Percentiles rank a stretch among this genome's conserved stretches.
phyloP scores from a whole-genome alignment of 2,113 vertebrate genomes.

The Alouatta palliata region DNA sequence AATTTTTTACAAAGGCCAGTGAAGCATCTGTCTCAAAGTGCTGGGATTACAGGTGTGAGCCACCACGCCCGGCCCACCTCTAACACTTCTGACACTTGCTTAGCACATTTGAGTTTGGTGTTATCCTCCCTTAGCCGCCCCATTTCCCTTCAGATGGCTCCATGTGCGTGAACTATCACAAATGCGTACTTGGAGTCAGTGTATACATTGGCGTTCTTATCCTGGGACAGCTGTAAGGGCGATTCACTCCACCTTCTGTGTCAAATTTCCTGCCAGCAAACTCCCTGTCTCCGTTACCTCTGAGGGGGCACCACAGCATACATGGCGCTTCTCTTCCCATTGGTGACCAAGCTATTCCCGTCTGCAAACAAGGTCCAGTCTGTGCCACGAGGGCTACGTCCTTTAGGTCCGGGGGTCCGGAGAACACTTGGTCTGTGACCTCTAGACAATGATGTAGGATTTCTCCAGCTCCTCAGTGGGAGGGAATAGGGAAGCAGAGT shows the following conservation, averaged over 20 bases:
- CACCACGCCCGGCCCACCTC: rapidly evolving
- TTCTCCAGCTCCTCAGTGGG: too few species aligned
- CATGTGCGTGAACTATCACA: not conserved
- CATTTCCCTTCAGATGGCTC: not conserved
- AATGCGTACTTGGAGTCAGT: not conserved
- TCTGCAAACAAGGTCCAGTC: too few species aligned
- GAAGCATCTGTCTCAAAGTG: too few species aligned
- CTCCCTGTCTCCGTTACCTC: not conserved
- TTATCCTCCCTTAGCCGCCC: not conserved
- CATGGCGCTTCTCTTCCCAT: too few species aligned
- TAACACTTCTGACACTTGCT: not conserved
- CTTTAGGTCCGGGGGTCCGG: too few species aligned
- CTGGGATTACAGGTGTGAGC: too few species aligned
- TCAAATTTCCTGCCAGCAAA: not conserved
- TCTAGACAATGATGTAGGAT: too few species aligned
- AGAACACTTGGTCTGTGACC: too few species aligned
- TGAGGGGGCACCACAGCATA: not conserved
- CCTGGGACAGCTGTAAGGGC: not conserved
- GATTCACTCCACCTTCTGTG: not conserved
- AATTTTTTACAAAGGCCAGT: too few species aligned
- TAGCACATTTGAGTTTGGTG: not conserved
- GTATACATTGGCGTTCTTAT: not conserved
- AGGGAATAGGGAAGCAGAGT: too few species aligned
- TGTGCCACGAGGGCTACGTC: too few species aligned
- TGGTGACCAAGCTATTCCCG: too few species aligned